These are phyloP conservation scores for Otolemur crassicaudatus DNA, from an alignment of 2,797 vertebrate genomes.

Conservation along the genomic window DNA sequence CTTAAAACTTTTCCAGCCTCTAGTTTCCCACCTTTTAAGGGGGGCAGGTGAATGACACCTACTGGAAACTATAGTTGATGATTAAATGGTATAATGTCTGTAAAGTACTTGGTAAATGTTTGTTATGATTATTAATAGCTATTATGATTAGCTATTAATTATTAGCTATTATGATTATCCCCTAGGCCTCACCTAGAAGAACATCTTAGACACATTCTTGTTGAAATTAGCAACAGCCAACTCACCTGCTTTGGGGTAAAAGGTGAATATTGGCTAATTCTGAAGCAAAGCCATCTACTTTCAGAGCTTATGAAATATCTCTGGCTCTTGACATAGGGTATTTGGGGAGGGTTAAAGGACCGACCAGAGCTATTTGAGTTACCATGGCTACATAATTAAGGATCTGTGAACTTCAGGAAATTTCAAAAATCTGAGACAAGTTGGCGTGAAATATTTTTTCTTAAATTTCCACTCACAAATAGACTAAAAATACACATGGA, in stretches of 20 bases:
- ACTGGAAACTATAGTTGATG: background rate
- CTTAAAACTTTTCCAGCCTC: background rate
- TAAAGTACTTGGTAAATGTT: background rate
- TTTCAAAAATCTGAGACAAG: slow-evolving; percentile 67
- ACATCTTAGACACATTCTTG: background rate
- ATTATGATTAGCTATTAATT: background rate
- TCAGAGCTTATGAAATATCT: slow-evolving; percentile 79
- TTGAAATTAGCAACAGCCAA: slow-evolving; percentile 40
- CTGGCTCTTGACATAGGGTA: slow-evolving; percentile 67
- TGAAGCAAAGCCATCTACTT: slow-evolving; percentile 65
- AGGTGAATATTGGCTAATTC: slow-evolving; percentile 81
- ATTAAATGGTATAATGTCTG: background rate
- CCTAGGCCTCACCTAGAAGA: background rate
- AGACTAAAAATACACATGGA: slow-evolving; percentile 57
- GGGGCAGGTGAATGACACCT: background rate
- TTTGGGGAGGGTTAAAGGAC: slow-evolving; percentile 56
- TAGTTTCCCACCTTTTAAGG: background rate
- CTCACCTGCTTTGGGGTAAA: slow-evolving; percentile 78
- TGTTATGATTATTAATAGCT: background rate
- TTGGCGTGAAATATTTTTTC: slow-evolving; percentile 73
- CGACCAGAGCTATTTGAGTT: slow-evolving; percentile 77
- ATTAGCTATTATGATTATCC: background rate
- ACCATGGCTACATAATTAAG: slow-evolving; percentile 73
- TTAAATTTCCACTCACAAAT: slow-evolving; percentile 51
- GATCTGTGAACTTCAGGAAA: slow-evolving; percentile 71